These are phyloP conservation scores for Exaiptasia diaphana DNA, from an alignment of 64 coral and sea anemone species.

Conservation along the genomic window DNA sequence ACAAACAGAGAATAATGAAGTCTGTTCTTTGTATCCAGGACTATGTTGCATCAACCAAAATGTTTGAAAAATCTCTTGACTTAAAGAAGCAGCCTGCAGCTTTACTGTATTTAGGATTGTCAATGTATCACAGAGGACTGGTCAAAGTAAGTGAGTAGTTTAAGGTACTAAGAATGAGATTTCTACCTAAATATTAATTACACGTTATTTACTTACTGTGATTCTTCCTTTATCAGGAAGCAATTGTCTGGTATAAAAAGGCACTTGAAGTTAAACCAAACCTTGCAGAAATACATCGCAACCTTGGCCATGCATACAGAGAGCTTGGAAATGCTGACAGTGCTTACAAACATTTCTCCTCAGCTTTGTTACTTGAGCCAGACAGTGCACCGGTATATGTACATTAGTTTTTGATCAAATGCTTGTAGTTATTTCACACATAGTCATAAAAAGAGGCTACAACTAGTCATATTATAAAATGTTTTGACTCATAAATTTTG, in stretches of 20 bases:
- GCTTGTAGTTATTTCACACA: too few relatives aligned
- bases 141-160: constrained; percentile 53
- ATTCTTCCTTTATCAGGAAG: constrained; percentile 45
- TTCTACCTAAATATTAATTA: background rate
- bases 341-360: constrained; percentile 66
- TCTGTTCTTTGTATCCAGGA: constrained; percentile 9
- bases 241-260: constrained; percentile 76
- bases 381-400: constrained; percentile 54
- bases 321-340: constrained; percentile 59
- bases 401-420: background rate
- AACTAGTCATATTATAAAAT: too few relatives aligned
- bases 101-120: constrained; percentile 68
- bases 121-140: constrained; percentile 76
- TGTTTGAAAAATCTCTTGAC: constrained; percentile 68
- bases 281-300: constrained; percentile 70
- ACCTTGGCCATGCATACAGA: constrained; percentile 83
- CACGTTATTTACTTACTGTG: background rate
- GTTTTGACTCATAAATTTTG: too few relatives aligned
- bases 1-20: too few relatives aligned
- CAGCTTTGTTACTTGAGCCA: constrained; percentile 57
- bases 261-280: constrained; percentile 58
- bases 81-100: constrained; percentile 70
- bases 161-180: background rate
- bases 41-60: constrained; percentile 57
- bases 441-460: too few relatives aligned